Evolutionary conservation across 2,797 vertebrate genomes (phyloP).

Genomic region (Ctenosaura bakeri): DNA sequence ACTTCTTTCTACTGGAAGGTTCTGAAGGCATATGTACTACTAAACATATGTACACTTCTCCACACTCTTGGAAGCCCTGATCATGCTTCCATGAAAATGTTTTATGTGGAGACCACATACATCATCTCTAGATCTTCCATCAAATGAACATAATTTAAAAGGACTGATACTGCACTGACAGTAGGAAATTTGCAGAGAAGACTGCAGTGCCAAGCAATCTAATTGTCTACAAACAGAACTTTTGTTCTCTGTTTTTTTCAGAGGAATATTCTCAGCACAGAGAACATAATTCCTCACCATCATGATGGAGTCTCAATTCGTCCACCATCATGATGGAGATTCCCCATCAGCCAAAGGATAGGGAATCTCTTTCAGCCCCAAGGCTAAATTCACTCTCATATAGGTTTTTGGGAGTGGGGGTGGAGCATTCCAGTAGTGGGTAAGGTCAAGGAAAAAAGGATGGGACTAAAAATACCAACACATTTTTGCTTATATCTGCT

Average conservation of each 20-base stretch:
- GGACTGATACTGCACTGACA: background rate
- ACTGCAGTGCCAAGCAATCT: background rate
- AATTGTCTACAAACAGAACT: background rate
- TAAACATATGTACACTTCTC: background rate
- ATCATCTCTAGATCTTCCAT: background rate
- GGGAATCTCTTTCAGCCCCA: background rate
- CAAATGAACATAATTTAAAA: background rate
- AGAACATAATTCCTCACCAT: background rate
- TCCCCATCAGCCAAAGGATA: no score
- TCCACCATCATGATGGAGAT: background rate
- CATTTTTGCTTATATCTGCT: no score
- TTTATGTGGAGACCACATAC: background rate
- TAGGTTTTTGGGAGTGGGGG: no score
- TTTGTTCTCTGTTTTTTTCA: background rate
- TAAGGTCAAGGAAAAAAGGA: no score
- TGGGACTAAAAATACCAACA: no score
- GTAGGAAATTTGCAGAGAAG: background rate
- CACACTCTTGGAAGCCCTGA: background rate
- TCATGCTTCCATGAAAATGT: no score
- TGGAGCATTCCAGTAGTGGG: no score
- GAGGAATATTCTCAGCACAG: background rate
- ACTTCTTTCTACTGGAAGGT: background rate
- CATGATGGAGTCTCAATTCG: background rate
- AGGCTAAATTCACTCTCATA: no score
- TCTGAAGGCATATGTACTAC: background rate